Base-by-base conservation (phyloP, 1,140 invertebrate species). In the Teleogryllus occipitalis region DNA sequence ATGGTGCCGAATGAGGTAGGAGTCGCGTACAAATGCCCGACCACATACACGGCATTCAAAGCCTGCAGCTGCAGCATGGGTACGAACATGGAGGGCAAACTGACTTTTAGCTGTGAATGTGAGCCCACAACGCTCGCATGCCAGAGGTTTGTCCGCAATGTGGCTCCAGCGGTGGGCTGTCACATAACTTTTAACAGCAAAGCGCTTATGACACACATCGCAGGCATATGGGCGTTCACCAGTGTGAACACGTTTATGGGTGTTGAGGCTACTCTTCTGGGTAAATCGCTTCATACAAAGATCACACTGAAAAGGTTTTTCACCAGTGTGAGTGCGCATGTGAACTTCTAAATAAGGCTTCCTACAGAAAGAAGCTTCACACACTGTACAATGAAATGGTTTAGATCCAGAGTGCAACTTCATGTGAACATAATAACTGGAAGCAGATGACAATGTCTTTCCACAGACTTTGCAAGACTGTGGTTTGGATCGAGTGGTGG, bases 361-460 rank as follows among this genome's bases (percentile, higher is more conserved):
- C 83, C 91, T 89, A 83, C 90, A 91, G 85, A 92, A 92, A 85
- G 90, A 90, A 86, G 93, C 93, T 84, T 92, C 89, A 86, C 92
- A 86, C 89, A 91, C 89, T 86, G 94, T 89, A 90, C 95, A 91
- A 87, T 92, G 87, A 90, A 92, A 94, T 47, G 92, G 92, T 84
- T 94, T 94, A 83, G 91, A 92, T 75, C 91, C 91, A 47, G 92
- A 93, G 85, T 94, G 92, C 77, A 93, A 87, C 85, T 93, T 93
- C 91, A 93, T 92, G 85, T 94, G 93, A 83, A 93, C 93, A 83
- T 94, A 94, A 84, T 93, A 93, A 76, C 91, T 92, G 8, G 92
- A 93, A 48, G 92, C 89, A 3, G 92, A 93, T 75, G 92, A 92
- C 47, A 94, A 85, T 72, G 93, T 90, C 87, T 93, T 93, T 54